Evolutionary conservation across 2,888 invertebrate genomes (phyloP), one percentile per base, ranked within the genome.

Genomic region (Noctuana brunneofusca): DNA sequence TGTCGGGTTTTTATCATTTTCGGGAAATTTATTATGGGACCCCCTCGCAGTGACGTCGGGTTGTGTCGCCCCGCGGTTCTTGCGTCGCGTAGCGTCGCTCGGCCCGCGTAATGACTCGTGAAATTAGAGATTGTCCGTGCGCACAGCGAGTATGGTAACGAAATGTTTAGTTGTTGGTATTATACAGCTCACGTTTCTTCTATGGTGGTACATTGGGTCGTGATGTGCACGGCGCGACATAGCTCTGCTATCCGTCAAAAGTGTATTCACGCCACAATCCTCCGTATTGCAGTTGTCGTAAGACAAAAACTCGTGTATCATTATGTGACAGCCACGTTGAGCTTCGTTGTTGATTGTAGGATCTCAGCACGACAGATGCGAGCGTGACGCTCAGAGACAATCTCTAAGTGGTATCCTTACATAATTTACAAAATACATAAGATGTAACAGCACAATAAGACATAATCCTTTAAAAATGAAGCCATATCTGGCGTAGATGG

Each of bases 1-100:
- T n/a, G n/a, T n/a, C n/a, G n/a, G n/a, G n/a, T n/a, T 81, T 81
- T 81, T 78, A 69, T 74, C 65, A 75, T 74, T 75, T 69, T 64
- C 56, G 67, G 67, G 66, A 73, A 76, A 63, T 75, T 70, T 69
- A 72, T 68, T 64, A 56, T 55, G 27, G 68, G 65, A 66, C 68
- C 69, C 68, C 67, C 67, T 64, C 60, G 60, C 24, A 52, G 65
- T 65, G 69, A 67, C 66, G 70, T 70, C 63, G 55, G 63, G 32
- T 49, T 49, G 43, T 64, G 71, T 68, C 70, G 65, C 69, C 69
- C 71, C 57, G 66, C 69, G 66, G 58, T 66, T 58, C 67, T 64
- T 64, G 66, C 53, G 53, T 62, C 41, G 68, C 20, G 69, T 70
- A 74, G 1, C 30, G 30, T 32, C 30, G 67, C 64, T 43, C 66